A percentile compares a stretch with the other conserved stretches of the same genome.
phyloP scores from a whole-genome alignment of 2,113 vertebrate species.

The Sturnus vulgaris region DNA sequence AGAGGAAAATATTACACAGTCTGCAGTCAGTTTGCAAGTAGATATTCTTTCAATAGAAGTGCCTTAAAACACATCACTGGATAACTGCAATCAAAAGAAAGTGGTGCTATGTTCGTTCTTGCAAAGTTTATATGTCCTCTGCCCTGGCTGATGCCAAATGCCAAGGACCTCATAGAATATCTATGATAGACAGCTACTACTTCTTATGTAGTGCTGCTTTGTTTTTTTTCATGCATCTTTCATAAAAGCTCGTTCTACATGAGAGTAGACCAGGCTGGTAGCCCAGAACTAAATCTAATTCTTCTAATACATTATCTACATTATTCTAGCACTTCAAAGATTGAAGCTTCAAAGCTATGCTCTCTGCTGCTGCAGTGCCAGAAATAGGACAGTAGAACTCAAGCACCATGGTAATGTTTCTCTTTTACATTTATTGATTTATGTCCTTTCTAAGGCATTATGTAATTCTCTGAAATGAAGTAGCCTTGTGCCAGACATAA shows the following conservation, averaged over 20 bases:
- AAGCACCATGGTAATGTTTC: background rate
- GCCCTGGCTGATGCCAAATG: background rate
- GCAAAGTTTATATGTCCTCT: background rate
- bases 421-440: background rate
- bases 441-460: background rate
- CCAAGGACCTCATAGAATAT: background rate
- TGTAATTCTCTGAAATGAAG: background rate
- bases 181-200: background rate
- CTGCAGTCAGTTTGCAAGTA: background rate
- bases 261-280: background rate
- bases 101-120: background rate
- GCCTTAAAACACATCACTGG: background rate
- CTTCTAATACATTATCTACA: background rate
- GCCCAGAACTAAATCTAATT: background rate
- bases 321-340: background rate
- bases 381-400: background rate
- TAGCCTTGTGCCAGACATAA: background rate
- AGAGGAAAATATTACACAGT: background rate
- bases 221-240: background rate
- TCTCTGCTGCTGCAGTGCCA: background rate
- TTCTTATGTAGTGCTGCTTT: background rate
- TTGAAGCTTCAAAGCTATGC: background rate
- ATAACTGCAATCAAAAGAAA: background rate
- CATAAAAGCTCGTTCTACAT: background rate
- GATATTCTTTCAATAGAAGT: background rate